These are phyloP conservation scores for Monopterus albus DNA, from an alignment of 2,113 vertebrate genomes.

Conservation along the genomic window DNA sequence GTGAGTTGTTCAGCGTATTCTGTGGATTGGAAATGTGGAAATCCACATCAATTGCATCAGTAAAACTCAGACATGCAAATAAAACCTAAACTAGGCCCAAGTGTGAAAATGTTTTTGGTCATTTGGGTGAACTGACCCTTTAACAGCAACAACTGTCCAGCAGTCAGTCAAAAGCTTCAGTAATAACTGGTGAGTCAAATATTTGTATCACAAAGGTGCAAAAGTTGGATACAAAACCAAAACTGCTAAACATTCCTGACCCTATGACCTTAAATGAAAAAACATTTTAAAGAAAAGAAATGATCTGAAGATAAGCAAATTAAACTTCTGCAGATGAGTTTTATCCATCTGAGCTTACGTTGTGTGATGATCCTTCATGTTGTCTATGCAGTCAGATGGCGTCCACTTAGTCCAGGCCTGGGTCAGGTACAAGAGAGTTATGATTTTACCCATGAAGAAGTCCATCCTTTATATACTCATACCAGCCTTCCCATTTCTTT, in stretches of 20 bases:
- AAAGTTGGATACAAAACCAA: not conserved
- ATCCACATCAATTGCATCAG: too few species aligned
- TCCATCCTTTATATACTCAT: constrained; percentile 69
- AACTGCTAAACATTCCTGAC: not conserved
- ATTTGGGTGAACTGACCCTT: not conserved
- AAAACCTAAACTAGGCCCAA: too few species aligned
- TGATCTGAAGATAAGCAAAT: not conserved
- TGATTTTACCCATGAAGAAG: constrained; percentile 41
- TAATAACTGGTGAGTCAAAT: not conserved
- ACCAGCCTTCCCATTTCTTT: constrained; percentile 54
- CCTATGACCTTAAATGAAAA: not conserved
- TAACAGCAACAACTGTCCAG: not conserved
- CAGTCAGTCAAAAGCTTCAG: not conserved
- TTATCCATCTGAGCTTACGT: constrained; percentile 60
- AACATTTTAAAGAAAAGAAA: not conserved
- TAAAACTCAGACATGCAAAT: too few species aligned
- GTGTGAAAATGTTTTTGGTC: not conserved
- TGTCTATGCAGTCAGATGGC: constrained; percentile 16
- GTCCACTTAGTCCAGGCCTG: constrained; percentile 28
- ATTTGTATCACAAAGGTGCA: too few species aligned
- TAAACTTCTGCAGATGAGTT: not conserved
- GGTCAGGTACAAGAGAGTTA: constrained; percentile 17
- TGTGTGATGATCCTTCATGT: constrained; percentile 79
- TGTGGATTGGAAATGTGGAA: too few species aligned
- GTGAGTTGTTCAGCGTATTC: too few species aligned